Conservation (phyloP, 2,113 vertebrate species). For the Engystomops pustulosus region DNA sequence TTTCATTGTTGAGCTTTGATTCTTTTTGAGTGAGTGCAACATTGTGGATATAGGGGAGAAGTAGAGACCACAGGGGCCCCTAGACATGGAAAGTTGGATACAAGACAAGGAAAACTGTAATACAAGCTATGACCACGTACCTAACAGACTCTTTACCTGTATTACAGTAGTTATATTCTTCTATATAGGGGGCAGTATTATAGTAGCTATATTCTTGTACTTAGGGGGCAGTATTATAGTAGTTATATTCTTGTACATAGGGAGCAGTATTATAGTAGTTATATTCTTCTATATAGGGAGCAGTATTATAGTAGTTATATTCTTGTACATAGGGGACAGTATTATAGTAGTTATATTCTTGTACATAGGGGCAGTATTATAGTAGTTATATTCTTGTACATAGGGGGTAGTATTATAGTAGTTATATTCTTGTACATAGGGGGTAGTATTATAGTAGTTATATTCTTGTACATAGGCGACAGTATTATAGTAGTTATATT, state of each 20-base stretch:
- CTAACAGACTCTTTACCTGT: no score
- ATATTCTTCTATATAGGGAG: not conserved
- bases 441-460: constrained; percentile 1
- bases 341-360: constrained; percentile 9
- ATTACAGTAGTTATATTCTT: not conserved
- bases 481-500: constrained; percentile 2
- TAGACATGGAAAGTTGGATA: not conserved
- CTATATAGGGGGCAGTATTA: not conserved
- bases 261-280: not conserved
- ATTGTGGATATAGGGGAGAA: not conserved
- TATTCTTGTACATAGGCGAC: not conserved
- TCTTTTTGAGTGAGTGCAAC: constrained; percentile 45
- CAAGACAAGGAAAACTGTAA: not conserved
- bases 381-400: constrained; percentile 8
- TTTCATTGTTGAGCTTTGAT: constrained; percentile 65
- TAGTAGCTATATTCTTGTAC: not conserved
- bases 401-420: not conserved
- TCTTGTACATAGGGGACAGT: constrained; percentile 4
- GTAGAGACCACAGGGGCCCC: not conserved
- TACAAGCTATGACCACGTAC: not conserved
- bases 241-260: constrained; percentile 2
- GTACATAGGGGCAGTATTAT: constrained; percentile 4
- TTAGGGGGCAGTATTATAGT: not conserved
- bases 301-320: not conserved
- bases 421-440: constrained; percentile 10